phyloP scores from a whole-genome alignment of 2,888 invertebrate species.

The Myathropa florea region DNA sequence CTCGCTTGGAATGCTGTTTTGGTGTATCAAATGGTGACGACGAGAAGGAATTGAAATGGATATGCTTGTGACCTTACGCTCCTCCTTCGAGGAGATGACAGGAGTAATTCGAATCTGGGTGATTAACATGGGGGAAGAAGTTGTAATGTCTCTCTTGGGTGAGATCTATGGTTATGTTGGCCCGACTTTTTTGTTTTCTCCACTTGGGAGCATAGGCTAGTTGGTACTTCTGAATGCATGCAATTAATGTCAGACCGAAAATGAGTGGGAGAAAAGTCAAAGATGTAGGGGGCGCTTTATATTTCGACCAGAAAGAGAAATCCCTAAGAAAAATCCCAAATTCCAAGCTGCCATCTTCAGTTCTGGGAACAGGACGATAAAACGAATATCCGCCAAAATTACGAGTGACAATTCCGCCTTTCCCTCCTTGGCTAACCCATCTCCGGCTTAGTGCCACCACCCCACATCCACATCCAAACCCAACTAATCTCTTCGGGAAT shows the following conservation, averaged over 20 bases:
- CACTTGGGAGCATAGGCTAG: no score
- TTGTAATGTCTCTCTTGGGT: background rate
- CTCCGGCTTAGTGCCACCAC: background rate
- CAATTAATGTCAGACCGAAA: no score
- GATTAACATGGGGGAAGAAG: background rate
- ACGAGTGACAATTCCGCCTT: background rate
- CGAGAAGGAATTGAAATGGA: background rate
- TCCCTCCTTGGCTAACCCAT: background rate
- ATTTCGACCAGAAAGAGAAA: no score
- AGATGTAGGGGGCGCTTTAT: no score
- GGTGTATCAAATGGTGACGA: background rate
- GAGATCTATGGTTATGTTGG: background rate
- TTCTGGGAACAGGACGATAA: background rate
- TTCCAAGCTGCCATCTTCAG: background rate
- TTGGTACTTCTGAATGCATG: no score
- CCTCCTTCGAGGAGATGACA: background rate
- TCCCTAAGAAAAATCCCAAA: background rate
- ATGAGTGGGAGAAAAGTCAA: background rate
- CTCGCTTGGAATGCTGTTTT: background rate
- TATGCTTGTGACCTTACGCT: background rate
- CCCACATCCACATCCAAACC: background rate
- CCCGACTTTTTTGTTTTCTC: no score
- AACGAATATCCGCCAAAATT: background rate
- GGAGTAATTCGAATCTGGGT: background rate
- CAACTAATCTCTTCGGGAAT: background rate